Evolutionary conservation across 2,797 vertebrate genomes (phyloP).

Genomic region (Micropoecilia bifurca): DNA sequence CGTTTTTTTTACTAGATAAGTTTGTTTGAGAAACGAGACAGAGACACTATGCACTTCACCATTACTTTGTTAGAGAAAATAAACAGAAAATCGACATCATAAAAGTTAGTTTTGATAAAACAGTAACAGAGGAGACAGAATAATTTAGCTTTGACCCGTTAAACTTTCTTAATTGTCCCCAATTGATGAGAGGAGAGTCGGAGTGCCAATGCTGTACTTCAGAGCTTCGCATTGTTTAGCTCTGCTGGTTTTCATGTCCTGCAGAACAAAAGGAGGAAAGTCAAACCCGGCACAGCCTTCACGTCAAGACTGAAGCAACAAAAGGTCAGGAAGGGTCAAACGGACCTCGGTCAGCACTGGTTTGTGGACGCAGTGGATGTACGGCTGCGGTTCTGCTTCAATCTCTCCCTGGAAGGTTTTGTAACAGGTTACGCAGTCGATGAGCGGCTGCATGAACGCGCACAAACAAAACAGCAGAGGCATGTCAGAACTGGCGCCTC

Average conservation of each 20-base stretch:
- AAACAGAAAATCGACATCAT: not conserved
- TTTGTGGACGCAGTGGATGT: slow-evolving; percentile 77
- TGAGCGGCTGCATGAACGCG: slow-evolving; percentile 68
- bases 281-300: not conserved
- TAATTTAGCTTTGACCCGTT: not conserved
- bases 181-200: slow-evolving; percentile 57
- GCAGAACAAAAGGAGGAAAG: slow-evolving; percentile 13
- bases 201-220: slow-evolving; percentile 66
- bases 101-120: not conserved
- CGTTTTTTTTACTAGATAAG: not conserved
- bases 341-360: slow-evolving; percentile 71
- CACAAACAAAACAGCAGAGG: slow-evolving; percentile 46
- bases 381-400: slow-evolving; percentile 72
- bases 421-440: slow-evolving; percentile 80
- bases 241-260: slow-evolving; percentile 64
- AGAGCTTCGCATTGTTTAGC: slow-evolving; percentile 63
- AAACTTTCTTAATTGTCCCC: slow-evolving; percentile 28
- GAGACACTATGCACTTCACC: not conserved
- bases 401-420: slow-evolving; percentile 68
- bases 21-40: not conserved
- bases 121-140: not conserved
- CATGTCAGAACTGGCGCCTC: slow-evolving; percentile 42
- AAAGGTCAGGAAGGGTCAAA: not conserved
- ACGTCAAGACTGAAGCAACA: not conserved
- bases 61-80: not conserved